A percentile compares a stretch with the other conserved stretches of the same genome.
phyloP scores from a whole-genome alignment of 2,888 invertebrate species.

The Aricia artaxerxes region DNA sequence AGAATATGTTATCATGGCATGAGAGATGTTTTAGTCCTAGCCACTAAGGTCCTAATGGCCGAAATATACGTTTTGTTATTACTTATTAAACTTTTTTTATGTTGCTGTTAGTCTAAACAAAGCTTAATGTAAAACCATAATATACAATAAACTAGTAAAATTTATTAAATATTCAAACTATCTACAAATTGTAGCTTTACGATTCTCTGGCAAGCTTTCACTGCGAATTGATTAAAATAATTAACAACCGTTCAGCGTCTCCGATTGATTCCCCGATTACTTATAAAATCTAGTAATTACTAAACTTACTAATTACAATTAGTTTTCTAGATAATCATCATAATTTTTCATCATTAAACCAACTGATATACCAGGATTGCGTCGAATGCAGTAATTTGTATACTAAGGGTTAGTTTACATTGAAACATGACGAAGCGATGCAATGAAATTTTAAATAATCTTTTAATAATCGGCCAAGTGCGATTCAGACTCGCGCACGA shows the following conservation, averaged over 20 bases:
- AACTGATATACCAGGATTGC: constrained; percentile 28
- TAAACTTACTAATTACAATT: not conserved
- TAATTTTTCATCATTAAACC: constrained; percentile 13
- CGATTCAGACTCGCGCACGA: too few species aligned
- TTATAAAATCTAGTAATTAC: constrained; percentile 4
- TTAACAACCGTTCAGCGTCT: not conserved
- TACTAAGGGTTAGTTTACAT: not conserved
- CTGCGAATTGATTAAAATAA: constrained; percentile 1
- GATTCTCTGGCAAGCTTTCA: not conserved
- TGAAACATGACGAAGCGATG: too few species aligned
- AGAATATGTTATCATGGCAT: too few species aligned
- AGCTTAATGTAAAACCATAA: not conserved
- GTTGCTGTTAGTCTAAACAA: too few species aligned
- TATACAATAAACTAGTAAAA: too few species aligned
- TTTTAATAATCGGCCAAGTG: too few species aligned
- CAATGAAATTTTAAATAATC: too few species aligned
- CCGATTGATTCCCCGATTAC: not conserved
- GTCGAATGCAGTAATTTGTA: constrained; percentile 43
- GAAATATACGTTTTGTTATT: too few species aligned
- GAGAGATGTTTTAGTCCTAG: too few species aligned
- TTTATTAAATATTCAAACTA: not conserved
- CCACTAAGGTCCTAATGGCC: too few species aligned
- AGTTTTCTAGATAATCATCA: constrained; percentile 9
- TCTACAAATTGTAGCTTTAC: not conserved
- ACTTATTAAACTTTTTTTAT: too few species aligned